A percentile compares a stretch with the other conserved stretches of the same genome.
phyloP scores from a whole-genome alignment of 2,888 invertebrate species.

The Clunio marinus region DNA sequence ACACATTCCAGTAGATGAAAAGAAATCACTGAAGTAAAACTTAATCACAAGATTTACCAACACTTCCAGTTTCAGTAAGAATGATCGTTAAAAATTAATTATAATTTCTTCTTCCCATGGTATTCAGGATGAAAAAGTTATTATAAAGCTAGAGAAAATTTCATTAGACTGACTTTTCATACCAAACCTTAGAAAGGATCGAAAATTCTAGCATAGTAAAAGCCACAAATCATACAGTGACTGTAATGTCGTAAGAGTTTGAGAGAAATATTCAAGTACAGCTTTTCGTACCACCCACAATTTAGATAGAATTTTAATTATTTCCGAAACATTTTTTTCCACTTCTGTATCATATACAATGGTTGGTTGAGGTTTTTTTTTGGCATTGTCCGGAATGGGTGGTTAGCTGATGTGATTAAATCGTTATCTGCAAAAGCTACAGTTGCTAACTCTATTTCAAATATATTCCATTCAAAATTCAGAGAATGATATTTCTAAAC shows the following conservation, averaged over 20 bases:
- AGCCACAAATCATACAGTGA: constrained; percentile 23
- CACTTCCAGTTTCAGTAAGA: background rate
- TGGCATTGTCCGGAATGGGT: background rate
- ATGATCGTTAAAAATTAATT: background rate
- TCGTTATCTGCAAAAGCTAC: background rate
- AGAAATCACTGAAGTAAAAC: background rate
- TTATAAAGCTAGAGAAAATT: background rate
- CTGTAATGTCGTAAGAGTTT: background rate
- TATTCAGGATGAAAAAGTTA: background rate
- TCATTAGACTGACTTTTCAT: background rate
- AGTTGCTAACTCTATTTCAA: background rate
- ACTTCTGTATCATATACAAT: background rate
- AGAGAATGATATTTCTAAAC: background rate
- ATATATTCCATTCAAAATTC: background rate
- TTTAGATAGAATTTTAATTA: constrained; percentile 22
- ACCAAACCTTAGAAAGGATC: background rate
- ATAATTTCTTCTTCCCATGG: background rate
- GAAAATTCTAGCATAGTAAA: background rate
- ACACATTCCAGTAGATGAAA: too few relatives aligned
- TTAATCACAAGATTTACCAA: background rate
- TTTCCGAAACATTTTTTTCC: background rate
- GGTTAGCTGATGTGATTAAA: constrained; percentile 12
- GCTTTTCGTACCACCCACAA: background rate
- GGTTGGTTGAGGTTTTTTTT: constrained; percentile 2
- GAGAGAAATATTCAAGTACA: background rate